A percentile compares a stretch with the other conserved stretches of the same genome.
Evolutionary conservation across 2,797 vertebrate genomes (phyloP).

Genomic region (Smutsia temminckii): DNA sequence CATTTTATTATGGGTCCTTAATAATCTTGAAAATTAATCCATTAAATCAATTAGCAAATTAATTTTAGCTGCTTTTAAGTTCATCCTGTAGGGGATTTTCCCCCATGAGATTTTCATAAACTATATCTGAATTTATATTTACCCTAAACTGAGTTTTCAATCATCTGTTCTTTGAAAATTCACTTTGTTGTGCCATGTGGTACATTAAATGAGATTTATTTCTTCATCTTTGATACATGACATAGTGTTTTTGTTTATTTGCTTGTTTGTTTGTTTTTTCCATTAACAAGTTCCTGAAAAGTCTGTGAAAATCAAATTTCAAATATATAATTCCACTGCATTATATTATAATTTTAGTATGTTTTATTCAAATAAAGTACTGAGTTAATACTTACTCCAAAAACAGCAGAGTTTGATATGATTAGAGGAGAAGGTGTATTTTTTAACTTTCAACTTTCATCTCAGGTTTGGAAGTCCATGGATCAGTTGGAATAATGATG

Average conservation of each 20-base stretch:
- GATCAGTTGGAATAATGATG: neutral
- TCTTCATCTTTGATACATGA: neutral
- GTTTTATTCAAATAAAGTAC: constrained; percentile 13
- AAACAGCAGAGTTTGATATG: neutral
- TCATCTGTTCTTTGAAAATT: constrained; percentile 21
- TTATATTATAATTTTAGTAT: neutral
- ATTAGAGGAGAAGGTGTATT: neutral
- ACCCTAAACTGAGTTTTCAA: neutral
- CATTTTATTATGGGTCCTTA: neutral
- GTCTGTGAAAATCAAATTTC: neutral
- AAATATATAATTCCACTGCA: neutral
- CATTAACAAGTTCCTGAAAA: neutral
- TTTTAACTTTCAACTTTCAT: constrained; percentile 35
- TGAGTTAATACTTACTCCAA: constrained; percentile 27
- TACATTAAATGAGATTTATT: constrained; percentile 4
- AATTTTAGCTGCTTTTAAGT: constrained; percentile 31
- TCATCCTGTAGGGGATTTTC: neutral
- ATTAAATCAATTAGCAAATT: constrained; percentile 31
- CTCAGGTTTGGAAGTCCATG: neutral
- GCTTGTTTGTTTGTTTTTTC: neutral
- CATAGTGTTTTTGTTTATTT: neutral
- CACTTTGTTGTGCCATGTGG: neutral
- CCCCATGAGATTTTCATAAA: neutral
- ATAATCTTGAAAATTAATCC: constrained; percentile 40
- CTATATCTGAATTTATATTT: constrained; percentile 39